phyloP scores from a whole-genome alignment of 92 coral and sea anemone species.

The Epizoanthus illoricatus region DNA sequence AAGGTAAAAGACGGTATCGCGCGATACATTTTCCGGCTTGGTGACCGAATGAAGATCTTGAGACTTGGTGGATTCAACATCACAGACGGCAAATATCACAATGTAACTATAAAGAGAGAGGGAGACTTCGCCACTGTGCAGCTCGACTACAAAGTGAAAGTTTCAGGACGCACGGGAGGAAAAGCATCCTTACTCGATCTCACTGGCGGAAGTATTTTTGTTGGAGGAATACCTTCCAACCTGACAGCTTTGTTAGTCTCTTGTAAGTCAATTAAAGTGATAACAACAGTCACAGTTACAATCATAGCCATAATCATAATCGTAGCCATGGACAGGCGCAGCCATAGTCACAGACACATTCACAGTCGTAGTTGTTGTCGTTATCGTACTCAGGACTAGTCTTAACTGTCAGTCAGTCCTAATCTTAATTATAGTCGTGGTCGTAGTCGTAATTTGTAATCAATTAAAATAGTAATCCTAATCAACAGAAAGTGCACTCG shows the following conservation, averaged over 20 bases:
- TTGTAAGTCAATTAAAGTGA: neutral
- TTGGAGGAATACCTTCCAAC: slow-evolving; percentile 30
- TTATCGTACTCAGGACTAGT: too few species aligned
- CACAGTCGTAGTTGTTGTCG: too few species aligned
- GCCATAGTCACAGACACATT: too few species aligned
- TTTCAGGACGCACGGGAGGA: slow-evolving; percentile 74
- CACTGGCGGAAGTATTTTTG: slow-evolving; percentile 77
- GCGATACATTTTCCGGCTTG: slow-evolving; percentile 73
- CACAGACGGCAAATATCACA: slow-evolving; percentile 76
- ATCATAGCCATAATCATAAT: neutral
- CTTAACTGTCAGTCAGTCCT: too few species aligned
- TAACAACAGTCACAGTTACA: neutral
- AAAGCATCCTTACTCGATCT: slow-evolving; percentile 55
- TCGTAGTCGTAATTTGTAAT: too few species aligned
- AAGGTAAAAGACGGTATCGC: slow-evolving; percentile 60
- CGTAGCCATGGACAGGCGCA: neutral
- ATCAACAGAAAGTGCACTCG: too few species aligned
- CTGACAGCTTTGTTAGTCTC: slow-evolving; percentile 17
- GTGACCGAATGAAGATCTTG: slow-evolving; percentile 75
- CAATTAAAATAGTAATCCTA: too few species aligned
- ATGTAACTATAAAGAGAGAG: slow-evolving; percentile 64
- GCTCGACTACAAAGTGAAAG: slow-evolving; percentile 76
- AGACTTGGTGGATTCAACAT: slow-evolving; percentile 63
- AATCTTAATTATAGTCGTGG: too few species aligned
- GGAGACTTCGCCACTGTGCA: slow-evolving; percentile 82